phyloP scores from a whole-genome alignment of 2,113 vertebrate species.

The Gymnorhina tibicen region DNA sequence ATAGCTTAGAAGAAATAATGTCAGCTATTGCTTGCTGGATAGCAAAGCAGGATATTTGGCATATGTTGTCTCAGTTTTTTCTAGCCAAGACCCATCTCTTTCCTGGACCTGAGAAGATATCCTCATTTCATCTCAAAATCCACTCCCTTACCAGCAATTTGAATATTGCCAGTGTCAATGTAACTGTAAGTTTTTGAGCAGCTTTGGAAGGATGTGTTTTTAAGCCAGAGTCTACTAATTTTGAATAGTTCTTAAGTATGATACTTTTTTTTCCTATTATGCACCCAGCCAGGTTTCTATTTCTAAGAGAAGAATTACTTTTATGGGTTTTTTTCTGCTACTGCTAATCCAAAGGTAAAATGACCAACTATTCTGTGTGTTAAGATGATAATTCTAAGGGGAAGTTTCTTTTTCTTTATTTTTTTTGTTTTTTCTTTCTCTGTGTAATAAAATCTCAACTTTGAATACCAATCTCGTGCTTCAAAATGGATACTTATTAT shows the following conservation, averaged over 20 bases:
- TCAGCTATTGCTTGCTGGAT: background rate
- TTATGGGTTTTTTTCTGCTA: background rate
- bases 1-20: background rate
- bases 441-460: background rate
- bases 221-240: background rate
- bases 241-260: background rate
- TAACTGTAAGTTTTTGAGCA: background rate
- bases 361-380: background rate
- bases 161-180: background rate
- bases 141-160: background rate
- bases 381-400: background rate
- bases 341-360: background rate
- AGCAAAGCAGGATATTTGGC: background rate
- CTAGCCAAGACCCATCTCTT: background rate
- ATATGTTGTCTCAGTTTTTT: background rate
- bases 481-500: background rate
- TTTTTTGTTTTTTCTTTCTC: background rate
- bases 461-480: background rate
- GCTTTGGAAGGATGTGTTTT: background rate
- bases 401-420: rapidly evolving
- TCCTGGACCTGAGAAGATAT: background rate
- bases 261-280: background rate
- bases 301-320: background rate
- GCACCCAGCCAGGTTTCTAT: background rate
- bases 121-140: background rate